Percentiles rank a stretch among this genome's conserved stretches.
phyloP scores from a whole-genome alignment of 2,113 vertebrate species.

The Entomyzon cyanotis region DNA sequence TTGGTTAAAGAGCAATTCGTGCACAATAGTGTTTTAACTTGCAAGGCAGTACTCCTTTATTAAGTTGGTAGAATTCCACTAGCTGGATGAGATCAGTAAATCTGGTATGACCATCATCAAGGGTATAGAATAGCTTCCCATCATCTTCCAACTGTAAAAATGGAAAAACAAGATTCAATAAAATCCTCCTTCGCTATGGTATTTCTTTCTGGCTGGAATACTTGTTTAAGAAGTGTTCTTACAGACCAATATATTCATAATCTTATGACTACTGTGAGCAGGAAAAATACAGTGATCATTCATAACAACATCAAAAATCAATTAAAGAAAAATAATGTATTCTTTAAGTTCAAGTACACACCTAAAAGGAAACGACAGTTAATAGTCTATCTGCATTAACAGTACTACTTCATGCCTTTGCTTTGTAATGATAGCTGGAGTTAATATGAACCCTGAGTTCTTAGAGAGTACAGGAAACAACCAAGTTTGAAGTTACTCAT shows the following conservation, averaged over 20 bases:
- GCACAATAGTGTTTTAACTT: slow-evolving; percentile 95
- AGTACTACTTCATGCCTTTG: not conserved
- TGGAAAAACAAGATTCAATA: slow-evolving; percentile 19
- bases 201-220: not conserved
- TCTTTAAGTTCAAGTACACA: not conserved
- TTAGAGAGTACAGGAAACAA: not conserved
- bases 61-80: slow-evolving; percentile 97
- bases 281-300: not conserved
- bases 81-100: slow-evolving; percentile 97
- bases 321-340: not conserved
- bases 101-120: slow-evolving; percentile 92
- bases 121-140: slow-evolving; percentile 87
- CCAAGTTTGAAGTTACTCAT: not conserved
- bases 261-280: not conserved
- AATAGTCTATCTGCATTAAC: not conserved
- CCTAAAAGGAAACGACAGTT: not conserved
- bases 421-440: not conserved
- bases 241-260: not conserved
- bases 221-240: not conserved
- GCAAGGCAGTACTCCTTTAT: slow-evolving; percentile 92
- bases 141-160: slow-evolving; percentile 87
- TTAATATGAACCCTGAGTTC: not conserved
- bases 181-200: not conserved
- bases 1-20: slow-evolving; percentile 84
- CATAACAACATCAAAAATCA: not conserved